A percentile compares a stretch with the other conserved stretches of the same genome.
These are phyloP conservation scores for Brotula barbata DNA, from an alignment of 2,797 vertebrate species.

Conservation along the genomic window DNA sequence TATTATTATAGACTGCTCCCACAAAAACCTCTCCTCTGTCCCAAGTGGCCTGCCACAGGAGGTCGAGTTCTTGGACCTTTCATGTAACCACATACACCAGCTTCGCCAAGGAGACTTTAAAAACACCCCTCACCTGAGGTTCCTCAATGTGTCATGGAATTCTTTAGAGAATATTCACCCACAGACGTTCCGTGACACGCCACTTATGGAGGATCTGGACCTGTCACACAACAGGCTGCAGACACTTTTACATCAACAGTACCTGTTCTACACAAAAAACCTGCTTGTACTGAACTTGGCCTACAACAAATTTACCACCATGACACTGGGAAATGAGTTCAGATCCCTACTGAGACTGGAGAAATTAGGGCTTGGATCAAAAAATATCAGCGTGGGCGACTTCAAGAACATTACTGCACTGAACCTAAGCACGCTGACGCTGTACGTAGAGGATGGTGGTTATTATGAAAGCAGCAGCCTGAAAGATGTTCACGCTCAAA, in stretches of 20 bases:
- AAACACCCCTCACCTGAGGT: slow-evolving; percentile 62
- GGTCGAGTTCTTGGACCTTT: slow-evolving; percentile 79
- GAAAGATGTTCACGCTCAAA: slow-evolving; percentile 43
- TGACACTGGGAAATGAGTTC: slow-evolving; percentile 76
- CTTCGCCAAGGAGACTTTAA: slow-evolving; percentile 77
- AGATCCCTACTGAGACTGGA: slow-evolving; percentile 69
- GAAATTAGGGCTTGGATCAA: slow-evolving; percentile 76
- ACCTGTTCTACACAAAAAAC: slow-evolving; percentile 58
- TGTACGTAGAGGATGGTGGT: slow-evolving; percentile 57
- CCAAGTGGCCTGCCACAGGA: slow-evolving; percentile 67
- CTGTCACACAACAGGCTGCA: slow-evolving; percentile 83
- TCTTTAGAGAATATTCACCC: slow-evolving; percentile 70
- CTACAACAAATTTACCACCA: slow-evolving; percentile 73
- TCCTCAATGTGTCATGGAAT: slow-evolving; percentile 84
- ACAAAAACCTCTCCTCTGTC: slow-evolving; percentile 72
- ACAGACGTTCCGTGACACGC: slow-evolving; percentile 74
- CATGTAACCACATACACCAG: slow-evolving; percentile 77
- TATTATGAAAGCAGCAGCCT: slow-evolving; percentile 68
- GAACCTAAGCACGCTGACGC: slow-evolving; percentile 66
- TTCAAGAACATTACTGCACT: slow-evolving; percentile 73
- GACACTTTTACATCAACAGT: slow-evolving; percentile 68
- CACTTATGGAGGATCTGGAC: slow-evolving; percentile 79
- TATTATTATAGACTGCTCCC: slow-evolving; percentile 59
- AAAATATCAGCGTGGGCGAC: slow-evolving; percentile 67
- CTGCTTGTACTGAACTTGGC: slow-evolving; percentile 82